phyloP scores from a whole-genome alignment of 2,888 invertebrate genomes.

The Philopedon plagiatum region DNA sequence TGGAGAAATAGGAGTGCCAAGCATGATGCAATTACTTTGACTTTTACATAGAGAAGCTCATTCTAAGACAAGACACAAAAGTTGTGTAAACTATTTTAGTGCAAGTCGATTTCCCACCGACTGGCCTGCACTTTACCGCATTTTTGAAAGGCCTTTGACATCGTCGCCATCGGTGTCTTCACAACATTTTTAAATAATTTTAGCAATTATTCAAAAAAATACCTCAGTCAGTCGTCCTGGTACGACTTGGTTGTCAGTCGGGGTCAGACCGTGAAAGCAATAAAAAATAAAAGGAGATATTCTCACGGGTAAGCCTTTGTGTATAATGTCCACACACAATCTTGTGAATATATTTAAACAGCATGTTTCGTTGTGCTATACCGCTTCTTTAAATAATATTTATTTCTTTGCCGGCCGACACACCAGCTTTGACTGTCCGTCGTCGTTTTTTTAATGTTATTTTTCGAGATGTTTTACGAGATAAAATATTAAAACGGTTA shows the following conservation, averaged over 20 bases:
- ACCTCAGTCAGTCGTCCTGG: conserved; percentile 31
- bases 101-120: conserved; percentile 1
- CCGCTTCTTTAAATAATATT: conserved; percentile 49
- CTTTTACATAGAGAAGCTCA: no score
- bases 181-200: conserved; percentile 31
- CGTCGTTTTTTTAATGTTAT: conserved; percentile 33
- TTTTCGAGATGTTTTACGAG: conserved; percentile 26
- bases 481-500: conserved; percentile 16
- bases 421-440: conserved; percentile 35
- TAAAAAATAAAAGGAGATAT: conserved; percentile 59
- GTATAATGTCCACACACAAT: conserved; percentile 63
- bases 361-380: conserved; percentile 60
- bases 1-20: no score
- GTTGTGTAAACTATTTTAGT: no score
- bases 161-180: conserved; percentile 1
- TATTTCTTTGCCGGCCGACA: conserved; percentile 46
- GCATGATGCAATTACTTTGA: no score
- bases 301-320: conserved; percentile 67
- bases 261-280: conserved; percentile 56
- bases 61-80: no score
- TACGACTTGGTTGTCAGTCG: conserved; percentile 47
- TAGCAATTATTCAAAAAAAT: conserved; percentile 45
- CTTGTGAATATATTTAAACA: conserved; percentile 62
- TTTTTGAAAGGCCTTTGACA: conserved; percentile 26
- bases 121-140: conserved; percentile 6